A percentile compares a stretch with the other conserved stretches of the same genome.
Evolutionary conservation across 2,113 vertebrate species (phyloP).

Genomic region (Solenodon paradoxus): DNA sequence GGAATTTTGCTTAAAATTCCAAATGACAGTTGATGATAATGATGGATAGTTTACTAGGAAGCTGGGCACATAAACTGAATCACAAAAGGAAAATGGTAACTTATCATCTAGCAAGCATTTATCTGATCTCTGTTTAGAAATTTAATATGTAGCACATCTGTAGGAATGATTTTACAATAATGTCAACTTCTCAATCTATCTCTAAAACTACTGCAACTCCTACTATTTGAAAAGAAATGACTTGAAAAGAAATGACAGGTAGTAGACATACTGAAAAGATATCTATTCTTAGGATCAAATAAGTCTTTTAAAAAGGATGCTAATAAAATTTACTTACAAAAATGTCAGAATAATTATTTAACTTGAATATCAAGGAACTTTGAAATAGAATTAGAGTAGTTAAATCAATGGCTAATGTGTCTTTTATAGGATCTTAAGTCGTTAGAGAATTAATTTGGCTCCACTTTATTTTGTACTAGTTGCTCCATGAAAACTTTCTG

Average conservation of each 20-base stretch:
- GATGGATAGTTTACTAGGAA: background rate
- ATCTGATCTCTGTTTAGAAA: background rate
- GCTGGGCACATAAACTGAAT: background rate
- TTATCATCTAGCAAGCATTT: background rate
- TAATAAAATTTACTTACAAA: constrained; percentile 22
- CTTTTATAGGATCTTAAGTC: background rate
- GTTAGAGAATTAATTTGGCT: background rate
- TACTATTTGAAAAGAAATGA: background rate
- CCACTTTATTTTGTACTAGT: background rate
- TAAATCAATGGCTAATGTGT: background rate
- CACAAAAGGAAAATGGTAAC: background rate
- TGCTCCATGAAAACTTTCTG: background rate
- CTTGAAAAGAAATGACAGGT: background rate
- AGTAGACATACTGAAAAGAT: background rate
- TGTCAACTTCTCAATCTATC: background rate
- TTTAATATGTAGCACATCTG: background rate
- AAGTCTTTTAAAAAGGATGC: background rate
- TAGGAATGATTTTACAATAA: background rate
- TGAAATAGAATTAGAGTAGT: background rate
- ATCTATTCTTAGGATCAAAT: background rate
- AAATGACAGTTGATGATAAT: background rate
- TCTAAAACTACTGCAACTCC: background rate
- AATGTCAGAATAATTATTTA: background rate
- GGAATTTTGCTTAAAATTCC: background rate
- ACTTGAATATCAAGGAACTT: background rate